Conservation (phyloP, 2,113 vertebrate genomes). For the Piaya cayana region DNA sequence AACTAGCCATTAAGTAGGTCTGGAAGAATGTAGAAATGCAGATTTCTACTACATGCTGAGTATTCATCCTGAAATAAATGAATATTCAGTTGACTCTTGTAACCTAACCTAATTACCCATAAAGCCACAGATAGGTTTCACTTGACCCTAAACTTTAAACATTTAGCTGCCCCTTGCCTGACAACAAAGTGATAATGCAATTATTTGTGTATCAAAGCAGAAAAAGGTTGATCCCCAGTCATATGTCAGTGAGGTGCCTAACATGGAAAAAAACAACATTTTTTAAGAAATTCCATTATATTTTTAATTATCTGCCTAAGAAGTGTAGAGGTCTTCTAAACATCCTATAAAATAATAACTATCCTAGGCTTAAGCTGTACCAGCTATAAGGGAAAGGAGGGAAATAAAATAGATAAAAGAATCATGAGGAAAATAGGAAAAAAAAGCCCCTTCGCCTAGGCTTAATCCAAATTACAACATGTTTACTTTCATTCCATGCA, state of each 20-base stretch:
- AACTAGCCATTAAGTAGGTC: constrained; percentile 46
- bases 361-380: background rate
- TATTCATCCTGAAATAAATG: constrained; percentile 66
- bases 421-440: background rate
- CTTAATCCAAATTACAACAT: background rate
- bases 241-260: background rate
- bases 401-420: background rate
- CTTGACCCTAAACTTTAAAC: constrained; percentile 71
- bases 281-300: constrained; percentile 29
- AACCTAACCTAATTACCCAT: constrained; percentile 71
- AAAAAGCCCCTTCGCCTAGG: background rate
- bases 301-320: constrained; percentile 11
- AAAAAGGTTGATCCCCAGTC: constrained; percentile 17
- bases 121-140: constrained; percentile 65
- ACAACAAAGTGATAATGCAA: constrained; percentile 52
- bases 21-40: constrained; percentile 46
- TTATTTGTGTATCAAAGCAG: constrained; percentile 43
- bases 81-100: constrained; percentile 68
- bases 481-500: background rate
- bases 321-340: background rate
- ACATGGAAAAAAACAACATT: constrained; percentile 4
- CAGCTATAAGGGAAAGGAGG: background rate
- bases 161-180: constrained; percentile 55
- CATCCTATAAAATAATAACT: background rate
- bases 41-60: constrained; percentile 52